phyloP scores from a whole-genome alignment of 2,797 vertebrate genomes.

The Tadarida brasiliensis region DNA sequence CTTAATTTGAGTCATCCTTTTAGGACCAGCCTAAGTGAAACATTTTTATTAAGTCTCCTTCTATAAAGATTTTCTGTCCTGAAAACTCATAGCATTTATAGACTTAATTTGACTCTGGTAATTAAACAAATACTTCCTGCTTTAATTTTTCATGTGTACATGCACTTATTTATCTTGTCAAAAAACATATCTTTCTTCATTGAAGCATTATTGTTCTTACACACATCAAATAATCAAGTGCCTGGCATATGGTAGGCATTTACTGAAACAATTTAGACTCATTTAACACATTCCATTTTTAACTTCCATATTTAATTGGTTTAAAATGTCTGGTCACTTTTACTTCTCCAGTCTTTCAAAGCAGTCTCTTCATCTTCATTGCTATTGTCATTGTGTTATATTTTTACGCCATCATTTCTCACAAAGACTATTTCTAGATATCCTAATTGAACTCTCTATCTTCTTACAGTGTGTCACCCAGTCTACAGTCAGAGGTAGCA shows the following conservation, averaged over 20 bases:
- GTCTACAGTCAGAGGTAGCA: not conserved
- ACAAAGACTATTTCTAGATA: conserved; percentile 43
- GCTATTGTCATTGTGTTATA: not conserved
- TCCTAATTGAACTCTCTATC: conserved; percentile 44
- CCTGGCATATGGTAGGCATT: not conserved
- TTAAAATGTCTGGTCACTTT: conserved; percentile 63
- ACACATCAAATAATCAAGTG: not conserved
- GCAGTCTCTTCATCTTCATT: conserved; percentile 7
- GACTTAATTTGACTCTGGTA: not conserved
- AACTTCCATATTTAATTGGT: conserved; percentile 65
- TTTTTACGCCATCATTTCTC: conserved; percentile 38
- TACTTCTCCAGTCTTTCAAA: conserved; percentile 58
- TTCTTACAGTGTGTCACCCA: not conserved
- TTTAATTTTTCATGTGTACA: not conserved
- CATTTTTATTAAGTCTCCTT: not conserved
- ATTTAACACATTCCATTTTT: conserved; percentile 9
- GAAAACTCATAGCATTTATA: not conserved
- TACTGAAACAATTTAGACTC: conserved; percentile 24
- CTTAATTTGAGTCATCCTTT: not conserved
- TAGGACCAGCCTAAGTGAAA: not conserved
- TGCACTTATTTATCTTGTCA: not conserved
- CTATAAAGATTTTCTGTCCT: not conserved
- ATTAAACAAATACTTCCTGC: not conserved
- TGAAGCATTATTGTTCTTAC: not conserved
- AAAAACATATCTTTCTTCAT: not conserved